A percentile compares a stretch with the other conserved stretches of the same genome.
Evolutionary conservation across 2,113 vertebrate genomes (phyloP).

Genomic region (Clarias magur): DNA sequence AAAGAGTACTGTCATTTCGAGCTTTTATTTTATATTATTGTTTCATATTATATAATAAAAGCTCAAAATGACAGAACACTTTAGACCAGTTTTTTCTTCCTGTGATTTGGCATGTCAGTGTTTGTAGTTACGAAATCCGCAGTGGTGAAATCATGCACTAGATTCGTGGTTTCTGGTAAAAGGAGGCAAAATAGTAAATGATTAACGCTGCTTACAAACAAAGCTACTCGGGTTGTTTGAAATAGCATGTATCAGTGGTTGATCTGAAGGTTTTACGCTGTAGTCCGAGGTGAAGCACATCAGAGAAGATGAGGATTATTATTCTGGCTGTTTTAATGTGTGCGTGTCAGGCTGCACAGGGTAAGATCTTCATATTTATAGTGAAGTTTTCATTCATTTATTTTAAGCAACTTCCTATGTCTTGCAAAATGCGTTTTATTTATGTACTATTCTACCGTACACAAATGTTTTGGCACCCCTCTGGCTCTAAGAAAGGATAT

Average conservation of each 20-base stretch:
- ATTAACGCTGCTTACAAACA: neutral
- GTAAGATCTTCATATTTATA: neutral
- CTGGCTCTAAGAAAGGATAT: neutral
- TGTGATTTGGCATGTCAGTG: neutral
- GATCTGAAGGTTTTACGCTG: neutral
- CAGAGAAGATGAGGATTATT: constrained; percentile 12
- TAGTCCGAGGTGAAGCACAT: neutral
- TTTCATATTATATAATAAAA: no score
- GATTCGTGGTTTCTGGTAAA: constrained; percentile 29
- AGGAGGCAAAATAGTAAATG: neutral
- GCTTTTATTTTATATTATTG: no score
- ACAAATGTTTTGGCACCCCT: neutral
- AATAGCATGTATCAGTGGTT: neutral
- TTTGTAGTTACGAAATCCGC: constrained; percentile 4
- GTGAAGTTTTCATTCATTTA: no score
- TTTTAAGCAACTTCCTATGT: neutral
- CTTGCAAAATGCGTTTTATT: neutral
- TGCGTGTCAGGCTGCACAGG: neutral
- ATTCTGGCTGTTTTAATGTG: constrained; percentile 14
- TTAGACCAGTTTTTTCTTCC: neutral
- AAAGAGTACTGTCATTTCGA: no score
- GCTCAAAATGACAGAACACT: no score
- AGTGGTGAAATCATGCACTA: neutral
- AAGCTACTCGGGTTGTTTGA: neutral
- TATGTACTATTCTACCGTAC: neutral